Base-by-base conservation (phyloP, 2,888 invertebrate genomes). In the Kuschelorhynchus macadamiae region DNA sequence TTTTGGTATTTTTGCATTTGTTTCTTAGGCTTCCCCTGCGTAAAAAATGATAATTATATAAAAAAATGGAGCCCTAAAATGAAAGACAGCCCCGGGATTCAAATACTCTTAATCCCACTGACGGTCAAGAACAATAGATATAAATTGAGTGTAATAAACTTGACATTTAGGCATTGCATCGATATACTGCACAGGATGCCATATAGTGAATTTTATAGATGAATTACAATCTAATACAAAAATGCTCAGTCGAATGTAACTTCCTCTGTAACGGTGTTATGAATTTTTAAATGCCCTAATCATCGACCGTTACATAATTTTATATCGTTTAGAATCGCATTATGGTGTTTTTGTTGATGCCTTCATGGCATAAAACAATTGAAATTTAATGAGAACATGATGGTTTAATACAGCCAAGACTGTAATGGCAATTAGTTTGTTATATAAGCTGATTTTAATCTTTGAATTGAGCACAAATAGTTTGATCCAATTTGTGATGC, bases 91-190 rank as follows among this genome's bases (percentile, higher is more conserved):
- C n/a, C n/a, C n/a, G n/a, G n/a, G n/a, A n/a, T n/a, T n/a, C n/a
- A n/a, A n/a, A n/a, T n/a, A n/a, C n/a, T n/a, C n/a, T n/a, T n/a
- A n/a, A n/a, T n/a, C n/a, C n/a, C n/a, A n/a, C n/a, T n/a, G n/a
- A 44, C 2, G 44, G 36, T 8, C 18, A 59, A 65, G 49, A 56
- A 32, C 61, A n/a, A 88, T 89, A 50, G 88, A 88, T 82, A 82
- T 18, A 30, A 70, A 55, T 42, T 55, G 42, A 16, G 8, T 12
- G 42, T 25, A 56, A 56, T 56, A 56, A 56, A 42, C 42, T n/a
- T 41, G 41, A 56, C 55, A 21, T 17, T 1, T 16, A 42, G 11
- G 20, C 18, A 44, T 44, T 44, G n/a, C 18, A n/a, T 9, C 12
- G 12, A 18, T 53, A 17, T 53, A 36, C 17, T 21, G 14, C 16